These are phyloP conservation scores for Neodiprion pinetum DNA, from an alignment of 1,140 invertebrate species.

Conservation along the genomic window DNA sequence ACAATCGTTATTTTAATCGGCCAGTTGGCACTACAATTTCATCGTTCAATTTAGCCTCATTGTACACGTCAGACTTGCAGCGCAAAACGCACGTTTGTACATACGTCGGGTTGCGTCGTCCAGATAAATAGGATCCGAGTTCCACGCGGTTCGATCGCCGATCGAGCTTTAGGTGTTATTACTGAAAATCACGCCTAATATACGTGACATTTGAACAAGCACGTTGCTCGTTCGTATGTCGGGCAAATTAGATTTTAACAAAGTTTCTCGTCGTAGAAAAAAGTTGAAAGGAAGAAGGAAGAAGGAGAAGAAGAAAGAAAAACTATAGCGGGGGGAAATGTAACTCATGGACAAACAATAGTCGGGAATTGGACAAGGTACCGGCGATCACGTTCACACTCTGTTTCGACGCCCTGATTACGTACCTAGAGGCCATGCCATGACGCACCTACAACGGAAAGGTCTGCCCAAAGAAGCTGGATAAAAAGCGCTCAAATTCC, in stretches of 20 bases:
- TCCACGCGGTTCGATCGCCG: neutral
- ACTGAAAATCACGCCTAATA: neutral
- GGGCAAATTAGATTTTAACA: neutral
- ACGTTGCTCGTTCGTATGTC: neutral
- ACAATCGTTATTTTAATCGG: neutral
- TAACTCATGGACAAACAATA: constrained; percentile 1
- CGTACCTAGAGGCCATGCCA: neutral
- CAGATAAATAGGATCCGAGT: neutral
- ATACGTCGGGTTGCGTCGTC: neutral
- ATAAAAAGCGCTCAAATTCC: too few species aligned
- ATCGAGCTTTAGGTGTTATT: neutral
- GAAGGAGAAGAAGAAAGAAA: neutral
- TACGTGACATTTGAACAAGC: neutral
- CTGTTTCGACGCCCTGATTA: neutral
- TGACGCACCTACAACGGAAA: too few species aligned
- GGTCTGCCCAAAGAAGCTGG: too few species aligned
- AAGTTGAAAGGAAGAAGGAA: neutral
- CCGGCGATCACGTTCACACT: constrained; percentile 1
- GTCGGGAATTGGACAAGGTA: neutral
- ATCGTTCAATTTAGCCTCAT: neutral
- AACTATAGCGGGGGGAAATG: neutral
- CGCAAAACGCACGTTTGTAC: neutral
- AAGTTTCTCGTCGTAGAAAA: neutral
- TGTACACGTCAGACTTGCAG: neutral
- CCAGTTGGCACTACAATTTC: neutral